phyloP scores from a whole-genome alignment of 2,113 vertebrate species.

The Oreochromis niloticus region DNA sequence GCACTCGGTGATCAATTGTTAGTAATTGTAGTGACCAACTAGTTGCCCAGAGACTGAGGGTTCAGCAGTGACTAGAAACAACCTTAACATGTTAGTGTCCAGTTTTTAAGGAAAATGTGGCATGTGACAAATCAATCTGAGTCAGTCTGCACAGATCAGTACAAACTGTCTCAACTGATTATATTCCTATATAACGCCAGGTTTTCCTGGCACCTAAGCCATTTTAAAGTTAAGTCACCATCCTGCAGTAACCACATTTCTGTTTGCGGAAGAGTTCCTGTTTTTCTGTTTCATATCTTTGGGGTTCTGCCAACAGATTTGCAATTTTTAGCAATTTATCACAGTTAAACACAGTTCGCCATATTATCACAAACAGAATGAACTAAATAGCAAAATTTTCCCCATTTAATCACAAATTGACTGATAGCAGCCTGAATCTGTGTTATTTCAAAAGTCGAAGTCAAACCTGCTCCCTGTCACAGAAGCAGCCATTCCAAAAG shows the following conservation, averaged over 20 bases:
- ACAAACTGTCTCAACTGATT: neutral
- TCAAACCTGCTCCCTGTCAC: neutral
- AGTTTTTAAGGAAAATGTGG: neutral
- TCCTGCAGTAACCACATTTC: neutral
- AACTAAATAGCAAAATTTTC: neutral
- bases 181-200: neutral
- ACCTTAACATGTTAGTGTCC: neutral
- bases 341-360: neutral
- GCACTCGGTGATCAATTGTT: neutral
- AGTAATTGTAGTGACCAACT: neutral
- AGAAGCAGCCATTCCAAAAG: neutral
- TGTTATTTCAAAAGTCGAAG: neutral
- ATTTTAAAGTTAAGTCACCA: neutral
- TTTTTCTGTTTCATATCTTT: neutral
- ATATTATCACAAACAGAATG: neutral
- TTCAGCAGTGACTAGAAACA: neutral
- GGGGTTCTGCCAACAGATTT: neutral
- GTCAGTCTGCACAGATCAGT: neutral
- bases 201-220: neutral
- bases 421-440: neutral
- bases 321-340: neutral
- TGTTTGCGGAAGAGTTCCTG: neutral
- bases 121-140: neutral
- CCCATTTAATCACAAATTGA: neutral
- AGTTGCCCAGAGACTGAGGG: neutral